A percentile compares a stretch with the other conserved stretches of the same genome.
Evolutionary conservation across 2,888 invertebrate genomes (phyloP).

Genomic region (Macrophya annulata): DNA sequence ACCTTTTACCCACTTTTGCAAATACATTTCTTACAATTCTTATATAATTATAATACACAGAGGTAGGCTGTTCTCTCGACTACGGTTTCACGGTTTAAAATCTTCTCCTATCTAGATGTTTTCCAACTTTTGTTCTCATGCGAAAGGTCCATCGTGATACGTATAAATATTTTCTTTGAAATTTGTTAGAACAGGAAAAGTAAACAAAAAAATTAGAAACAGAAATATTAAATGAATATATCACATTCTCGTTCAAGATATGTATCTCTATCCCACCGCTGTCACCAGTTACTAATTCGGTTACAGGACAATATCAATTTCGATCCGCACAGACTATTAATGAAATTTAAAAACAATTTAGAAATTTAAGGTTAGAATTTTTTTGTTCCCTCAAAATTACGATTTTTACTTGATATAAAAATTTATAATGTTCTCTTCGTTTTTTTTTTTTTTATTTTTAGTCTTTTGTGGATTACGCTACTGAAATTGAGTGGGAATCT

Average conservation of each 20-base stretch:
- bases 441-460: too few relatives aligned
- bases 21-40: conserved; percentile 34
- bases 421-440: too few relatives aligned
- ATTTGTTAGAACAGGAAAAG: too few relatives aligned
- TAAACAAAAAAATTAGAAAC: not conserved
- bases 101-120: not conserved
- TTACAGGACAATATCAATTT: not conserved
- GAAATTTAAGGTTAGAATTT: too few relatives aligned
- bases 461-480: too few relatives aligned
- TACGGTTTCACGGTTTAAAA: not conserved
- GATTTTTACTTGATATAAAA: too few relatives aligned
- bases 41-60: not conserved
- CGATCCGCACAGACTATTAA: not conserved
- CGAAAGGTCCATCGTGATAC: too few relatives aligned
- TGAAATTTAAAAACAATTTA: not conserved
- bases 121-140: not conserved
- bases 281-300: not conserved
- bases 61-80: too few relatives aligned
- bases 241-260: not conserved
- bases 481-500: too few relatives aligned
- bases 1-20: not conserved
- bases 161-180: too few relatives aligned
- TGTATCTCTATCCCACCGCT: not conserved
- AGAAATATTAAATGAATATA: not conserved
- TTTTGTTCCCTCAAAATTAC: too few relatives aligned